Evolutionary conservation across 2,888 invertebrate species (phyloP), one percentile per base, ranked within the genome.

Genomic region (Andrena chrysosceles): DNA sequence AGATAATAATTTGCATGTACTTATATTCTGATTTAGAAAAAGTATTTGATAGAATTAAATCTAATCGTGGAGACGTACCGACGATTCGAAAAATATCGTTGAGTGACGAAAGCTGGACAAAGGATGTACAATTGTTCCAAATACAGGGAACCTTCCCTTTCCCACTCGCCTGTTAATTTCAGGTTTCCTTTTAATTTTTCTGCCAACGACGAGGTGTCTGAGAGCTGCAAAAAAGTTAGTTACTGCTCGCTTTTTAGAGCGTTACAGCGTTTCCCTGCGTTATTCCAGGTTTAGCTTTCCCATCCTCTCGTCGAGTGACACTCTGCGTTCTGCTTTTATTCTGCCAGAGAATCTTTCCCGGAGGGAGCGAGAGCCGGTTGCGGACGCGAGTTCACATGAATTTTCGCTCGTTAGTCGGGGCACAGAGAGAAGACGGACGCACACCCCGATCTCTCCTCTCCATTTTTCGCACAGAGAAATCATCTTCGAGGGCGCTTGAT

Each of bases 371-470:
- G 48, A 77, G 63, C 71, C 59, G 56, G 78, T 52, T 23, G 74
- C 69, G 79, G 75, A 79, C 84, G 75, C 75, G 82, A 72, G 77
- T 73, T 86, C 84, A 77, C 84, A 67, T 73, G 87, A 86, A 84
- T 86, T 84, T 85, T 77, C 87, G 80, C 86, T 86, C 87, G 84
- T 86, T 86, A 86, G 77, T 67, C 35, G 63, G 63, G 23, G 42
- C 75, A 86, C 84, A 86, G 86, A 86, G 84, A 31, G 67, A 35
- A 69, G 74, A 70, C 54, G 59, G 48, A 48, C 62, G 64, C 64
- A 29, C 33, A 56, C 29, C 20, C 33, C 29, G 7, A 60, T 54
- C 16, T 29, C 48, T 35, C 23, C 29, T 52, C 64, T 71, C 42
- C 4, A 42, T 42, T 73, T 54, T 54, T 20, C 78, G n/a, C 20